Evolutionary conservation across 2,888 invertebrate genomes (phyloP).

Genomic region (Nemurella pictetii): DNA sequence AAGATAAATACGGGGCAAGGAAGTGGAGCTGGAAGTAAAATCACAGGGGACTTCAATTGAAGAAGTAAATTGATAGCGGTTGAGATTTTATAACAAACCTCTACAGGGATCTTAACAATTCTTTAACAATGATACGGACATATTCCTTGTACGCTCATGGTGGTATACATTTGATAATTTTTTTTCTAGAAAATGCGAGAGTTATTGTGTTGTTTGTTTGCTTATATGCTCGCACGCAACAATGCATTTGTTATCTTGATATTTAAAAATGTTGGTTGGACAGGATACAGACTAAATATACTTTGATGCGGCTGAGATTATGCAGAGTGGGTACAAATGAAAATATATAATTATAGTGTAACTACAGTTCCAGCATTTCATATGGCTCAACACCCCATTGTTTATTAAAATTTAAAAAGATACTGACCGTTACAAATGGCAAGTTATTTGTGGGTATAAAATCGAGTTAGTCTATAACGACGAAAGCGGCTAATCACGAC

Average conservation of each 20-base stretch:
- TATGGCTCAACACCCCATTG: not conserved
- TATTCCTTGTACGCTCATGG: not conserved
- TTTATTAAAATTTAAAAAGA: not conserved
- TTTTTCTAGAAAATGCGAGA: too few relatives aligned
- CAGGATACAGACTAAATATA: too few relatives aligned
- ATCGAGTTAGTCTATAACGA: constrained; percentile 10
- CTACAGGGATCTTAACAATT: not conserved
- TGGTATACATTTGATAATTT: not conserved
- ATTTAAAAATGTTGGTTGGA: too few relatives aligned
- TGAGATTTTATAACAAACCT: constrained; percentile 10
- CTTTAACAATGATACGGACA: not conserved
- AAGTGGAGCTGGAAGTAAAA: constrained; percentile 6
- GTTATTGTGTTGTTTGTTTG: too few relatives aligned
- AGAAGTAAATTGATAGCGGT: constrained; percentile 21
- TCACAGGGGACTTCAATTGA: constrained; percentile 17
- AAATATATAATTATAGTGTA: too few relatives aligned
- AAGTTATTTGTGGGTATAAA: not conserved
- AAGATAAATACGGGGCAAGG: constrained; percentile 16
- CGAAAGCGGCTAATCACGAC: not conserved
- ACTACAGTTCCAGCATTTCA: not conserved
- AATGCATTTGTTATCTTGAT: too few relatives aligned
- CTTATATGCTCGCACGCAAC: too few relatives aligned
- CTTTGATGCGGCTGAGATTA: not conserved
- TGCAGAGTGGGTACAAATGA: not conserved
- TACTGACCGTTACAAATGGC: not conserved